Evolutionary conservation across 2,113 vertebrate genomes (phyloP).

Genomic region (Coturnix japonica): DNA sequence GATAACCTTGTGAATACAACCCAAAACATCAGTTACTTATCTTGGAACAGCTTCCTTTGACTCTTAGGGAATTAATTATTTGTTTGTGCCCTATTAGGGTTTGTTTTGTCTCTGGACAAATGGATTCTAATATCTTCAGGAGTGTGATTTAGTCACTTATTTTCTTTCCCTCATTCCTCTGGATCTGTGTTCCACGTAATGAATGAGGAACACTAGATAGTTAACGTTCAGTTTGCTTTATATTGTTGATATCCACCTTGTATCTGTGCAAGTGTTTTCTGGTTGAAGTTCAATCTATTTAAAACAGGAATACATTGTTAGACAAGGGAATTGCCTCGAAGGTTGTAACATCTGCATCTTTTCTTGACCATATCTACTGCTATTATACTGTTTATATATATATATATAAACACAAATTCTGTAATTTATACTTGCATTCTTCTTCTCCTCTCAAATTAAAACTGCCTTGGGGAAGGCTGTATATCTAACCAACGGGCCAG

Average conservation of each 20-base stretch:
- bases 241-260: not conserved
- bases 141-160: not conserved
- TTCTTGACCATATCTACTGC: not conserved
- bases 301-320: not conserved
- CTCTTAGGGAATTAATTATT: not conserved
- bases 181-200: not conserved
- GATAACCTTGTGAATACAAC: not conserved
- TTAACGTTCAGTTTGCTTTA: constrained; percentile 6
- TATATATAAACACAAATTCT: not conserved
- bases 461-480: not conserved
- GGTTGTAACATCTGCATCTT: not conserved
- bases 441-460: not conserved
- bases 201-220: not conserved
- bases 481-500: not conserved
- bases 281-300: constrained; percentile 28
- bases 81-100: not conserved
- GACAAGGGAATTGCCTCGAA: not conserved
- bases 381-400: too few species aligned
- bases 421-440: not conserved
- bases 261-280: not conserved
- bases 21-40: not conserved
- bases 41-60: not conserved
- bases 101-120: not conserved
- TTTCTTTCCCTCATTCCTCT: not conserved
- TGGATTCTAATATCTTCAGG: not conserved